Evolutionary conservation across 2,113 vertebrate genomes (phyloP).

Genomic region (Tragelaphus strepsiceros): DNA sequence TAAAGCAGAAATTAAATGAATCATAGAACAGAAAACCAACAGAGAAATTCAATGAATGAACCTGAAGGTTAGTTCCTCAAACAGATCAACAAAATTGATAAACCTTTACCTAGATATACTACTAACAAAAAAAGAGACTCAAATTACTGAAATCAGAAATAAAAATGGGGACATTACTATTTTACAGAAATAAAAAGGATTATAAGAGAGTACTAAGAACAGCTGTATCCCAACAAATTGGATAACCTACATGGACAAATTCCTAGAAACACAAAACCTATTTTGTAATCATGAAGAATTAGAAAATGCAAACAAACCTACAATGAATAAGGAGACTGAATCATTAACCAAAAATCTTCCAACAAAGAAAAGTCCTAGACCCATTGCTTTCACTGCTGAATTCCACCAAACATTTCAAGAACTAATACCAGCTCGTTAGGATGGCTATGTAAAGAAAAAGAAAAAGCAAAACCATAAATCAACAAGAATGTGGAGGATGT

Average conservation of each 20-base stretch:
- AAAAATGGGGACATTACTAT: not conserved
- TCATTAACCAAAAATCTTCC: not conserved
- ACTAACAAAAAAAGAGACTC: not conserved
- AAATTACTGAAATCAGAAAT: not conserved
- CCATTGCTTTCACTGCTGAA: not conserved
- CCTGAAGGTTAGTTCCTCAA: not conserved
- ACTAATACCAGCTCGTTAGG: not conserved
- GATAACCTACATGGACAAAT: not conserved
- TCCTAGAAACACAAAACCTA: not conserved
- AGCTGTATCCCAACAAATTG: not conserved
- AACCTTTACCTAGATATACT: not conserved
- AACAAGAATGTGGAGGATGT: not conserved
- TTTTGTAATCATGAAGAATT: not conserved
- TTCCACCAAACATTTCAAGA: not conserved
- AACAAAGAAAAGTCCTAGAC: not conserved
- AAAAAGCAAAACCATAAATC: rapidly evolving
- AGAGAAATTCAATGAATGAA: not conserved
- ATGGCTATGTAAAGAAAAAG: not conserved
- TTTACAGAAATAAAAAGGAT: not conserved
- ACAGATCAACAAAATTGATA: not conserved
- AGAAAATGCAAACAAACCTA: not conserved
- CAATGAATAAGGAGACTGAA: not conserved
- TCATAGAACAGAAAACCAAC: not conserved
- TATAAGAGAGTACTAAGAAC: not conserved
- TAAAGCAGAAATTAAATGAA: not conserved